phyloP scores from a whole-genome alignment of 2,888 invertebrate genomes.

The Acronicta psi region DNA sequence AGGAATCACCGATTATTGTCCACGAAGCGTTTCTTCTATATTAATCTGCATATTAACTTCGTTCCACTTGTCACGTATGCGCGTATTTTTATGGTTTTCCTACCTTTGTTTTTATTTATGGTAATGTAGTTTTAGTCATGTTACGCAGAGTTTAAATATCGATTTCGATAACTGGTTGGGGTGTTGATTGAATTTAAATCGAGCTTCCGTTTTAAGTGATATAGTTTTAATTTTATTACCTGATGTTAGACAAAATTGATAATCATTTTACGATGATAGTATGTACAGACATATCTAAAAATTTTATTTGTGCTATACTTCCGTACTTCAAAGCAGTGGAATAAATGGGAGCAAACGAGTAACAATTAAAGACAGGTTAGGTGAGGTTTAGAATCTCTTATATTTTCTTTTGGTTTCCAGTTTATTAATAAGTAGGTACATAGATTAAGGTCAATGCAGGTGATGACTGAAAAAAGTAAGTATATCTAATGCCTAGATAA shows the following conservation, averaged over 20 bases:
- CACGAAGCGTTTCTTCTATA: slow-evolving; percentile 62
- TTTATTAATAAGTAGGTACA: too few species aligned
- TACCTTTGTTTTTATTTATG: slow-evolving; percentile 62
- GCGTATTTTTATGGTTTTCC: slow-evolving; percentile 59
- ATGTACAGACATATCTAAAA: too few species aligned
- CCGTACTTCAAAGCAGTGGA: too few species aligned
- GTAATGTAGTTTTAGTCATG: slow-evolving; percentile 48
- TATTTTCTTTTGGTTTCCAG: too few species aligned
- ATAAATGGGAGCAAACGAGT: too few species aligned
- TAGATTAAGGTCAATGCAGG: too few species aligned
- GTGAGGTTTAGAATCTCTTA: too few species aligned
- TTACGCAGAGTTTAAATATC: slow-evolving; percentile 57
- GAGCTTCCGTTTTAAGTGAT: slow-evolving; percentile 46
- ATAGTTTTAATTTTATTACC: slow-evolving; percentile 20
- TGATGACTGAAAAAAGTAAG: too few species aligned
- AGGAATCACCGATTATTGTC: slow-evolving; percentile 76
- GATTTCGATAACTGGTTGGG: slow-evolving; percentile 49
- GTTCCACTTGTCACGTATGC: slow-evolving; percentile 57
- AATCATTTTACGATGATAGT: too few species aligned
- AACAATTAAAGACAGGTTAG: too few species aligned
- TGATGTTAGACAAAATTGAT: neutral
- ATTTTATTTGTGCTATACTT: too few species aligned
- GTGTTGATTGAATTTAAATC: slow-evolving; percentile 46
- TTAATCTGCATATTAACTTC: slow-evolving; percentile 79
- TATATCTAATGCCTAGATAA: too few species aligned